phyloP scores from a whole-genome alignment of 2,888 invertebrate genomes.

The Erpobdella octoculata region DNA sequence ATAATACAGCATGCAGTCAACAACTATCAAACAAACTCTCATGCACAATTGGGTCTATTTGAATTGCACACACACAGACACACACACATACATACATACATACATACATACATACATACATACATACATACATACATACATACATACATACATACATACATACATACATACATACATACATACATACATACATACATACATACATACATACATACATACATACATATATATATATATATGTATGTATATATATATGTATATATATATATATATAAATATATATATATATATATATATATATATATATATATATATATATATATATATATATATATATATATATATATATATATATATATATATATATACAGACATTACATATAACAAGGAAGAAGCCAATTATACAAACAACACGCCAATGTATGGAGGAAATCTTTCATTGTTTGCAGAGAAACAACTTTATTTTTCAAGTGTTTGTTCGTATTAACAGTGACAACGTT shows the following conservation, averaged over 20 bases:
- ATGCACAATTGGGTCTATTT: neutral
- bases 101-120: constrained; percentile 27
- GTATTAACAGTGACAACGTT: too few species aligned
- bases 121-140: constrained; percentile 28
- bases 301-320: too few species aligned
- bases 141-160: constrained; percentile 20
- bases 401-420: too few species aligned
- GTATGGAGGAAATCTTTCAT: too few species aligned
- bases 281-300: neutral
- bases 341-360: too few species aligned
- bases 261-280: neutral
- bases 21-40: too few species aligned
- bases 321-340: too few species aligned
- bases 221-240: neutral
- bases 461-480: too few species aligned
- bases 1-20: too few species aligned
- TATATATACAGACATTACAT: too few species aligned
- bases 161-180: constrained; percentile 20
- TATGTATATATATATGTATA: neutral
- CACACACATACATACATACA: constrained; percentile 24
- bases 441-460: too few species aligned
- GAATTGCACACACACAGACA: constrained; percentile 27
- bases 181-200: neutral
- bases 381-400: too few species aligned
- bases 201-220: neutral